Evolutionary conservation across 2,113 vertebrate species (phyloP), one percentile per base, ranked within the genome.

Genomic region (Gymnobelideus leadbeateri): DNA sequence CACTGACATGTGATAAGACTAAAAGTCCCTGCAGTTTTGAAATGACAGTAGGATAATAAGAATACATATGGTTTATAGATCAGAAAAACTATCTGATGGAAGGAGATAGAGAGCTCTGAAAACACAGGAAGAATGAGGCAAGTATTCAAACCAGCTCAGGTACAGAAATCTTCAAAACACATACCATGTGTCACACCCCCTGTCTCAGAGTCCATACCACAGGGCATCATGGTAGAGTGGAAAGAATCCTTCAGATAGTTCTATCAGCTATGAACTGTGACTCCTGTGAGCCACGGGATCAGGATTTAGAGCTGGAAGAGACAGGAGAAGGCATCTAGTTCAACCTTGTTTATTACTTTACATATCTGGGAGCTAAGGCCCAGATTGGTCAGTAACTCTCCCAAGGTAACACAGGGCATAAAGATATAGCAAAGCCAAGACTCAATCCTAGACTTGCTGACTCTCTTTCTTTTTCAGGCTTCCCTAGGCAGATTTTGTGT

Each of bases 31-130:
- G 68, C 46, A 50, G 91, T 25, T 94, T 91, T 0, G 61, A 94
- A 91, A 68, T 21, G 97, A 94, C 43, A 77, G 94, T 91, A 8
- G 52, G 51, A 8, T n/a, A 43, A 84, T 84, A 84, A 94, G 96
- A 93, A 90, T 91, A 90, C 53, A 31, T 84, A 21, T 77, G 61
- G 61, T 28, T 94, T 95, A 94, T 3, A 94, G 91, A 49, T 28
- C 92, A n/a, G 47, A 43, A 93, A 55, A 53, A 68, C 4, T 95
- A 89, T 54, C 93, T 8, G 0, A 47, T n/a, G 89, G 52, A 94
- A 93, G n/a, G n/a, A 95, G 94, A 47, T 14, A n/a, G 91, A 61
- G 94, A 50, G 77, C 37, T 49, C 21, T 47, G 94, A 14, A n/a
- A 68, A 89, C 68, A 93, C 8, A 43, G 21, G 91, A 31, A 24